These are phyloP conservation scores for Eunapius fragilis DNA, from an alignment of 37 sponge, comb jelly and placozoan genomes.

Conservation along the genomic window DNA sequence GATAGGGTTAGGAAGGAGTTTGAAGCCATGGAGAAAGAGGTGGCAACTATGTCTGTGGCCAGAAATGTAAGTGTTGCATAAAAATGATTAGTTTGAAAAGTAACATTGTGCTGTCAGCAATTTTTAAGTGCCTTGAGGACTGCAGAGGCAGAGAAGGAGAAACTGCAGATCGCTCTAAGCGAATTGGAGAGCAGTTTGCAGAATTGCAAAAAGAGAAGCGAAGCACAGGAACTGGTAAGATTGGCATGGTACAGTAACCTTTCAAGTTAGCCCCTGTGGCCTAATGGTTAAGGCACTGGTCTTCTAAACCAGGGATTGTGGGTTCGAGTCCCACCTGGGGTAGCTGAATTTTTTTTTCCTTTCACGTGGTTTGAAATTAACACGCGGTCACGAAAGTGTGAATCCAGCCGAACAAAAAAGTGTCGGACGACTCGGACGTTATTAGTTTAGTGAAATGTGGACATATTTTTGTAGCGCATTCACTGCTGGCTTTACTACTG, in stretches of 20 bases:
- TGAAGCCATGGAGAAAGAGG: slow-evolving; percentile 7
- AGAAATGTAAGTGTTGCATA: slow-evolving; percentile 4
- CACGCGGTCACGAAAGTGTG: too few species aligned
- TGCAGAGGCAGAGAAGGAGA: background rate
- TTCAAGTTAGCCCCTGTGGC: background rate
- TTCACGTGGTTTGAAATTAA: too few species aligned
- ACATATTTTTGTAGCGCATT: too few species aligned
- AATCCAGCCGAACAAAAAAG: too few species aligned
- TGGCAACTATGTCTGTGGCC: slow-evolving; percentile 8
- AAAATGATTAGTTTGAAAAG: too few species aligned
- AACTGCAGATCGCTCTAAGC: background rate
- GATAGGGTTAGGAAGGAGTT: slow-evolving; percentile 8
- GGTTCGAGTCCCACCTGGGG: background rate
- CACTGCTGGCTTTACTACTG: too few species aligned
- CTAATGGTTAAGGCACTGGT: background rate
- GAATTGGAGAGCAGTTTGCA: background rate
- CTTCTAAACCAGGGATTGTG: background rate
- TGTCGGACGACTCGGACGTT: too few species aligned
- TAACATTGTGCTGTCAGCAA: slow-evolving; percentile 5
- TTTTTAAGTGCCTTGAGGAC: background rate
- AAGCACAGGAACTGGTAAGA: slow-evolving; percentile 59
- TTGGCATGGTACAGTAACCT: background rate
- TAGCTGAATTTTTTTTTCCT: background rate
- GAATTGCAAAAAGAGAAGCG: slow-evolving; percentile 16
- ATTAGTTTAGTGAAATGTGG: too few species aligned